These are phyloP conservation scores for Vidua macroura DNA, from an alignment of 2,113 vertebrate genomes.

Conservation along the genomic window DNA sequence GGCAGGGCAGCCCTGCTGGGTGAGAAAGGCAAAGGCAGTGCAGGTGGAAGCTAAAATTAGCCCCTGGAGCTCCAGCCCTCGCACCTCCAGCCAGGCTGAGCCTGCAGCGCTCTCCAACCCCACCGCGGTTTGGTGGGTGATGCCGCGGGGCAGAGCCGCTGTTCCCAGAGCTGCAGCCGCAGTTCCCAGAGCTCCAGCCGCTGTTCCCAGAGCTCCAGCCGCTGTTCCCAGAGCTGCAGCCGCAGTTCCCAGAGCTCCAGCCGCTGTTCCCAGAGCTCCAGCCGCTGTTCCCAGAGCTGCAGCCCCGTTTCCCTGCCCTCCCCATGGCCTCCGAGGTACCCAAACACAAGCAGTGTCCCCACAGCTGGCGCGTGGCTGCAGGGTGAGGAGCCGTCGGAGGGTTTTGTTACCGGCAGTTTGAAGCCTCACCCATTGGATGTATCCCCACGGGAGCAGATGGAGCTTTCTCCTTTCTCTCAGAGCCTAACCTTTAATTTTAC, in stretches of 20 bases:
- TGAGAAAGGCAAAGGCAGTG: background rate
- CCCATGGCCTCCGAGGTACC: background rate
- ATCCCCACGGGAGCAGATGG: background rate
- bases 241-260: background rate
- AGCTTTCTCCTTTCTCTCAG: background rate
- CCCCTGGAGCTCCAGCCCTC: background rate
- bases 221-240: too few species aligned
- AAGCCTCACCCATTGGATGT: background rate
- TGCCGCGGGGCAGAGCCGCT: rapidly evolving
- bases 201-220: too few species aligned
- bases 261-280: background rate
- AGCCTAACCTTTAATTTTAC: constrained; percentile 48
- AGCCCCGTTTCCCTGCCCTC: background rate
- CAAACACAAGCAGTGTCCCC: rapidly evolving
- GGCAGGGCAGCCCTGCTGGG: background rate
- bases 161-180: background rate
- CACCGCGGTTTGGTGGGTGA: rapidly evolving
- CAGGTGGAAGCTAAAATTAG: background rate
- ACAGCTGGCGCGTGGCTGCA: rapidly evolving
- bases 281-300: background rate
- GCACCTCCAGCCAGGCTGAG: background rate
- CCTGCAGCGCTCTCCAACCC: background rate
- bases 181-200: background rate
- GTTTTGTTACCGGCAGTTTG: rapidly evolving
- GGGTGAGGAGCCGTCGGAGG: rapidly evolving